Evolutionary conservation across 2,797 vertebrate genomes (phyloP).

Genomic region (Leptatherina wallacei): DNA sequence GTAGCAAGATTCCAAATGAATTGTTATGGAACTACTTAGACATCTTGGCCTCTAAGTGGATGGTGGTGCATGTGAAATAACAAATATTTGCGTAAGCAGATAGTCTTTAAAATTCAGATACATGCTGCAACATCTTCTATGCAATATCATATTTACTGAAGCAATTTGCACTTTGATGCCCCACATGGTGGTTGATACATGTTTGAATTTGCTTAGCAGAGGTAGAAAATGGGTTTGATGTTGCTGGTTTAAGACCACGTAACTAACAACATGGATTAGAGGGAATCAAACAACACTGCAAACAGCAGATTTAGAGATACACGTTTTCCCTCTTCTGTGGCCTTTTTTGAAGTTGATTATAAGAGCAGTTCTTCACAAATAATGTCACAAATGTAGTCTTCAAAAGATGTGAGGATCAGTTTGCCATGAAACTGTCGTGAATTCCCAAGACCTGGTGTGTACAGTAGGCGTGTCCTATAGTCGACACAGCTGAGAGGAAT

Average conservation of each 20-base stretch:
- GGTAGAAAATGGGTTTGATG: background rate
- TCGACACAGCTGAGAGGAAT: too few relatives aligned
- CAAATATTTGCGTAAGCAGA: background rate
- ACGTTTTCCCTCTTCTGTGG: background rate
- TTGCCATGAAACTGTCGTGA: background rate
- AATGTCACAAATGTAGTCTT: background rate
- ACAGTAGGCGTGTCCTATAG: too few relatives aligned
- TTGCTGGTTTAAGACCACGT: background rate
- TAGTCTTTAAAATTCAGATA: background rate
- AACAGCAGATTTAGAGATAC: background rate
- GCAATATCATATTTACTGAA: background rate
- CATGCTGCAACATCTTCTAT: background rate
- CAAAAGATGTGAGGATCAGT: background rate
- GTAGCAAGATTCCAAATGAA: background rate
- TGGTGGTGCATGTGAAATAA: background rate
- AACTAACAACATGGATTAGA: background rate
- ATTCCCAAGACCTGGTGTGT: too few relatives aligned
- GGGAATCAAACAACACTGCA: background rate
- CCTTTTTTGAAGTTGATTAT: background rate
- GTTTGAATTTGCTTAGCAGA: background rate
- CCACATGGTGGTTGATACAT: background rate
- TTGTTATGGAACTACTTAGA: background rate
- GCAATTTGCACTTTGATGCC: background rate
- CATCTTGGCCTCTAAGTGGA: background rate
- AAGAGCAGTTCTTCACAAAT: background rate